A percentile compares a stretch with the other conserved stretches of the same genome.
Conservation (phyloP, 2,113 vertebrate genomes). For the Chlorocebus sabaeus region DNA sequence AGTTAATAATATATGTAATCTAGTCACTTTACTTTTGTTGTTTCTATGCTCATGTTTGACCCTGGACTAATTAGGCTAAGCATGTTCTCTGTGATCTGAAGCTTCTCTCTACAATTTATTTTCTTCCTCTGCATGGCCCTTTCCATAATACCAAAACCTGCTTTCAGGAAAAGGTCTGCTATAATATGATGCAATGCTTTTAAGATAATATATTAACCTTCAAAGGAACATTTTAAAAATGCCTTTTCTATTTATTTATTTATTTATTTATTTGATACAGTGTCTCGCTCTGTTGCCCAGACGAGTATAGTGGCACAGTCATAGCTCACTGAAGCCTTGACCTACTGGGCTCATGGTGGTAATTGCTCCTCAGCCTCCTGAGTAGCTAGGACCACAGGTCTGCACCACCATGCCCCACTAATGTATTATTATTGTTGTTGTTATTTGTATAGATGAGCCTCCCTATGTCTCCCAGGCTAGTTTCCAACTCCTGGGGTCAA, state of each 20-base stretch:
- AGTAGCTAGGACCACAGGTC: no score
- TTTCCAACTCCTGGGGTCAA: no score
- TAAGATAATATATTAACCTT: background rate
- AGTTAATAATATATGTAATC: background rate
- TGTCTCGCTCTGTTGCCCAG: no score
- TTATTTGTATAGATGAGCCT: no score
- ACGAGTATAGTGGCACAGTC: no score
- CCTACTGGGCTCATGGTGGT: no score
- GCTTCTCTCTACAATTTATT: background rate
- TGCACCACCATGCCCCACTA: no score
- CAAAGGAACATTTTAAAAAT: background rate
- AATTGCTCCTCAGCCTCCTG: no score
- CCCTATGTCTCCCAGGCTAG: no score
- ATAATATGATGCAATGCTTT: background rate
- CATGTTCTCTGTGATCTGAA: background rate
- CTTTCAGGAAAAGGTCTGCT: background rate
- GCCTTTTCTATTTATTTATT: background rate
- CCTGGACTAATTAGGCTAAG: background rate
- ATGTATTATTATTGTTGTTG: no score
- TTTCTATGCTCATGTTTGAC: background rate
- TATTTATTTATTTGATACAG: no score
- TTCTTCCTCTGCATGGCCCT: background rate
- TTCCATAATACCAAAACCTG: background rate
- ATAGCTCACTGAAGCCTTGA: no score
- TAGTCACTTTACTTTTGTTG: background rate